A percentile compares a stretch with the other conserved stretches of the same genome.
Conservation (phyloP, 2,888 invertebrate species). For the Lepidochitona cinerea region DNA sequence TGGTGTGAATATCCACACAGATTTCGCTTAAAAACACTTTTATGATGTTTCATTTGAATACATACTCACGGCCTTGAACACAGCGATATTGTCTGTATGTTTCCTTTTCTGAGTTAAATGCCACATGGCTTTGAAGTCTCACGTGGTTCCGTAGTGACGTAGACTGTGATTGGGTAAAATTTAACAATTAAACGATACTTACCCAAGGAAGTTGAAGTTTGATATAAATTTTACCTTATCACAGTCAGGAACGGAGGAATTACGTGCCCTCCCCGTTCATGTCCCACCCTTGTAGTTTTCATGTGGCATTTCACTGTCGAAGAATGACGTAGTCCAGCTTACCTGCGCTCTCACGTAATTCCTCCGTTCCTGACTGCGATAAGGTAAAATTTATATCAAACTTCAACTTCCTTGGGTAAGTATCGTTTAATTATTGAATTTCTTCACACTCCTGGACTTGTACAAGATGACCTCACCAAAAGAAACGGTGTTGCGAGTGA, state of each 20-base stretch:
- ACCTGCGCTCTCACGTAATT: background rate
- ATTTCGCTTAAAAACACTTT: too few species aligned
- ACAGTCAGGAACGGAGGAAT: background rate
- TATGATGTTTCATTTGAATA: too few species aligned
- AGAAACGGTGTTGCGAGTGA: too few species aligned
- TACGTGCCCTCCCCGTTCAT: background rate
- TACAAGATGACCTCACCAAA: too few species aligned
- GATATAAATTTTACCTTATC: background rate
- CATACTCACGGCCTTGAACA: too few species aligned
- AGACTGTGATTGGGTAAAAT: background rate
- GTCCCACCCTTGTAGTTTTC: background rate
- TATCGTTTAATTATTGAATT: background rate
- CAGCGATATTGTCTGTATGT: background rate
- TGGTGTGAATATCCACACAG: too few species aligned
- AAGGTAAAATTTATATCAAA: background rate
- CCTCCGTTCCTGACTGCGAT: background rate
- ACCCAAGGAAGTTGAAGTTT: background rate
- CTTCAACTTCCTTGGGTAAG: background rate
- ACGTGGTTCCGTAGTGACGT: background rate
- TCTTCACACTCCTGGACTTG: too few species aligned
- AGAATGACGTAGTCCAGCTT: background rate
- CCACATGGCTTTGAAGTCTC: background rate
- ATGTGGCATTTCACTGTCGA: background rate
- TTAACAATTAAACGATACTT: background rate
- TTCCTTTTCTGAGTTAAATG: background rate